phyloP scores from a whole-genome alignment of 2,113 vertebrate genomes.

The Bothrops jararaca region DNA sequence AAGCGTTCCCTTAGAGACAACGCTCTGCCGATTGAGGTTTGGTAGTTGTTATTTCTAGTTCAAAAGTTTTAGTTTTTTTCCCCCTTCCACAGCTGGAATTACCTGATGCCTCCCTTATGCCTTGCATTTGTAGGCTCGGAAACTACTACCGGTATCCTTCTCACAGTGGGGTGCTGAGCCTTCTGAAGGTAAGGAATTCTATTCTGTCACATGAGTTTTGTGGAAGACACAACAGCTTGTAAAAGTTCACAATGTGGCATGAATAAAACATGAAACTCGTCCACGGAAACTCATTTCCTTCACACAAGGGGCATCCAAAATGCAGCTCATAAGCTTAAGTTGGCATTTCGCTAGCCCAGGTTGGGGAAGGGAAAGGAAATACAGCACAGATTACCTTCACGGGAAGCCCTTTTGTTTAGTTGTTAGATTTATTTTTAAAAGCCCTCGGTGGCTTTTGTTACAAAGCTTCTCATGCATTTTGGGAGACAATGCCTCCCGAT shows the following conservation, averaged over 20 bases:
- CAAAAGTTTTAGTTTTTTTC: background rate
- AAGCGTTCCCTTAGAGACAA: background rate
- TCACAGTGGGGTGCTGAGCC: conserved; percentile 44
- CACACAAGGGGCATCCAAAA: conserved; percentile 41
- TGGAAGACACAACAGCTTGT: conserved; percentile 43
- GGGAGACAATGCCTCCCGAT: background rate
- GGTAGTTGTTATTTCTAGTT: background rate
- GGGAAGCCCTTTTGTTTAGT: background rate
- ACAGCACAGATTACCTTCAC: background rate
- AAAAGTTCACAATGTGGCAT: conserved; percentile 44
- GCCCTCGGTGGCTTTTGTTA: background rate
- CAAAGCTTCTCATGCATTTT: background rate
- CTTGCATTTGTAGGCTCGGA: conserved; percentile 47
- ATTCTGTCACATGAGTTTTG: conserved; percentile 42
- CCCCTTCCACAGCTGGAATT: conserved; percentile 24
- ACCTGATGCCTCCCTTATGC: conserved; percentile 33
- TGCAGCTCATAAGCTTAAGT: background rate
- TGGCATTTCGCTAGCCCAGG: conserved; percentile 20
- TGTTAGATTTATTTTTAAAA: conserved; percentile 22
- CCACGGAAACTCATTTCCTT: conserved; percentile 36
- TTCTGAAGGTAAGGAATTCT: conserved; percentile 44
- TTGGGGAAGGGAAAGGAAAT: conserved; percentile 14
- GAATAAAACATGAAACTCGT: conserved; percentile 62
- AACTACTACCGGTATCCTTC: conserved; percentile 44
- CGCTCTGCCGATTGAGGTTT: background rate